These are phyloP conservation scores for Atethmia centrago DNA, from an alignment of 2,888 invertebrate genomes.

Conservation along the genomic window DNA sequence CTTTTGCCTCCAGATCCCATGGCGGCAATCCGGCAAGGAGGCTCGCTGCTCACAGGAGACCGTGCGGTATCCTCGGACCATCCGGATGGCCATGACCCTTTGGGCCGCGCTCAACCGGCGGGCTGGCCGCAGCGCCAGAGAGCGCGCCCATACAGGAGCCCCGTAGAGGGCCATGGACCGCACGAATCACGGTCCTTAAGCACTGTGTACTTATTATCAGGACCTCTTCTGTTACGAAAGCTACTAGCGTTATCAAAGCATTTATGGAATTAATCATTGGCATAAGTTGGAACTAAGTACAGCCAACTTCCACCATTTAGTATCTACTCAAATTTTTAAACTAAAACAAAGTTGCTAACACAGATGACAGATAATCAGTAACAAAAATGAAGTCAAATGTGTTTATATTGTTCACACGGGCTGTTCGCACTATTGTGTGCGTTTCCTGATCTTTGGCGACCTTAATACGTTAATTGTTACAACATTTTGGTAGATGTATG, in stretches of 20 bases:
- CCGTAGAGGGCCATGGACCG: too few species aligned
- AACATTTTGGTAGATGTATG: conserved; percentile 48
- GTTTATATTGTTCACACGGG: conserved; percentile 57
- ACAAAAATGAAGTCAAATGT: conserved; percentile 54
- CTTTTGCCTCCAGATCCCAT: too few species aligned
- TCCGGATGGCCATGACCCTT: too few species aligned
- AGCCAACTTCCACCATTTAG: not conserved
- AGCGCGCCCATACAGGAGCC: too few species aligned
- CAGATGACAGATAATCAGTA: conserved; percentile 44
- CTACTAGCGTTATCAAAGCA: not conserved
- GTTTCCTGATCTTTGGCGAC: conserved; percentile 63
- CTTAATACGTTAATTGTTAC: conserved; percentile 64
- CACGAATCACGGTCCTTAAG: not conserved
- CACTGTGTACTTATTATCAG: not conserved
- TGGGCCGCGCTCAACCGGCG: too few species aligned
- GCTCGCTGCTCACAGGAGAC: too few species aligned
- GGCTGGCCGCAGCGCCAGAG: too few species aligned
- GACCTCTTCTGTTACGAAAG: not conserved
- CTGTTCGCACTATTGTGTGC: conserved; percentile 65
- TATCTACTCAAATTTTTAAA: conserved; percentile 15
- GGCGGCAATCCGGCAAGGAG: too few species aligned
- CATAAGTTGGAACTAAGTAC: not conserved
- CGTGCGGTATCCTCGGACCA: too few species aligned
- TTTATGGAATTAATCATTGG: not conserved
- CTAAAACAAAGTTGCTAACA: conserved; percentile 38